These are phyloP conservation scores for Tachysurus fulvidraco DNA, from an alignment of 2,113 vertebrate species.

Conservation along the genomic window DNA sequence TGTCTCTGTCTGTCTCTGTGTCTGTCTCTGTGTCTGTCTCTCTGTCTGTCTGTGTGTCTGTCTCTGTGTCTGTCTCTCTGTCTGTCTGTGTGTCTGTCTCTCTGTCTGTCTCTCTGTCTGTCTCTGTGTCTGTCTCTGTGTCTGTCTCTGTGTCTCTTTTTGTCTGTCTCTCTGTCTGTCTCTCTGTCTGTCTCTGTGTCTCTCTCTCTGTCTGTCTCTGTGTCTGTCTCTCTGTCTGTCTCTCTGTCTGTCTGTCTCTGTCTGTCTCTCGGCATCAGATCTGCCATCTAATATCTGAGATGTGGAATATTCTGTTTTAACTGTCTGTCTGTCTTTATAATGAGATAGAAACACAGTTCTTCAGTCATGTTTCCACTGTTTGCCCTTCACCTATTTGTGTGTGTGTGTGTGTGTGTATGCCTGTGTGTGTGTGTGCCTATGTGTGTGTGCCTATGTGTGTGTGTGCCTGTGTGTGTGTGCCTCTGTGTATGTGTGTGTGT, in stretches of 20 bases:
- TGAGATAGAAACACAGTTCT: background rate
- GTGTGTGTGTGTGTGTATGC: background rate
- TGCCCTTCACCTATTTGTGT: background rate
- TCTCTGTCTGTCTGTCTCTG: background rate
- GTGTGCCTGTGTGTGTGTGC: background rate
- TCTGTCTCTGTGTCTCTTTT: background rate
- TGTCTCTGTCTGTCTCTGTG: background rate
- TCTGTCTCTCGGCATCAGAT: background rate
- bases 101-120: background rate
- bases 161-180: background rate
- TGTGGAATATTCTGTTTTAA: background rate
- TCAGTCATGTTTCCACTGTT: background rate
- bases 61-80: background rate
- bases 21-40: background rate
- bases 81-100: background rate
- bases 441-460: no score
- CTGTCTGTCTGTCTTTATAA: background rate
- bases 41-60: background rate
- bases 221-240: background rate
- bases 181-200: background rate
- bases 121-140: background rate
- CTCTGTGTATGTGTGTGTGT: no score
- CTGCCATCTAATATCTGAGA: background rate
- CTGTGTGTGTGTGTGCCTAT: background rate
- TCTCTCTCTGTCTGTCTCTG: no score